Percentiles rank a stretch among this genome's conserved stretches.
phyloP scores from a whole-genome alignment of 2,888 invertebrate species.

The Epicampocera succincta region DNA sequence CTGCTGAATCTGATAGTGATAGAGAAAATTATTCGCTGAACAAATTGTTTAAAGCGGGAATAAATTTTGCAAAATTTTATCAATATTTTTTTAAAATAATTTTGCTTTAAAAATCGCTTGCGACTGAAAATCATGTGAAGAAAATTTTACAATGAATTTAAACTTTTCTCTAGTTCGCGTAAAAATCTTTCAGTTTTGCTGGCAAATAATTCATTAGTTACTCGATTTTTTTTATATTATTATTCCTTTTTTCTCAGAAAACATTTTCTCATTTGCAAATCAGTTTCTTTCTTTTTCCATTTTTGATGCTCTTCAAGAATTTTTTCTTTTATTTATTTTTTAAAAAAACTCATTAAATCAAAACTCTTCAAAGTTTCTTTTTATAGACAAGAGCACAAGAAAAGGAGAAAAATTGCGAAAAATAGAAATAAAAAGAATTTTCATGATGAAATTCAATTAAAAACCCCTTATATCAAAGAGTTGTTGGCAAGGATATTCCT shows the following conservation, averaged over 20 bases:
- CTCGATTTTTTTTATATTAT: conserved; percentile 19
- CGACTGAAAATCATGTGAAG: no score
- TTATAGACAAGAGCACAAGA: conserved; percentile 39
- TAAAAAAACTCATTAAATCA: conserved; percentile 69
- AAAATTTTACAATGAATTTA: background rate
- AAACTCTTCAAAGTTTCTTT: conserved; percentile 66
- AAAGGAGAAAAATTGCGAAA: conserved; percentile 45
- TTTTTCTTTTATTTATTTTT: conserved; percentile 33
- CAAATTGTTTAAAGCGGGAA: no score
- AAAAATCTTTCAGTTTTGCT: background rate
- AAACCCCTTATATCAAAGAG: conserved; percentile 69
- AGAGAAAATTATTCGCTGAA: no score
- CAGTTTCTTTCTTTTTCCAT: conserved; percentile 28
- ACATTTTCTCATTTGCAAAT: conserved; percentile 59
- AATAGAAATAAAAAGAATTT: conserved; percentile 51
- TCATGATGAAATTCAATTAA: conserved; percentile 68
- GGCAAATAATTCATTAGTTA: conserved; percentile 3
- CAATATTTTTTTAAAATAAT: no score
- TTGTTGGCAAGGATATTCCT: conserved; percentile 65
- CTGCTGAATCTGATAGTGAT: no score
- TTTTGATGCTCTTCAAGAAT: background rate
- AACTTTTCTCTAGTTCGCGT: background rate
- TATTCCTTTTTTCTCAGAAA: conserved; percentile 43
- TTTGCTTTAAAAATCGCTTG: no score
- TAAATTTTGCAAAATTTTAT: no score